These are phyloP conservation scores for Tetrax tetrax DNA, from an alignment of 2,113 vertebrate genomes.

Conservation along the genomic window DNA sequence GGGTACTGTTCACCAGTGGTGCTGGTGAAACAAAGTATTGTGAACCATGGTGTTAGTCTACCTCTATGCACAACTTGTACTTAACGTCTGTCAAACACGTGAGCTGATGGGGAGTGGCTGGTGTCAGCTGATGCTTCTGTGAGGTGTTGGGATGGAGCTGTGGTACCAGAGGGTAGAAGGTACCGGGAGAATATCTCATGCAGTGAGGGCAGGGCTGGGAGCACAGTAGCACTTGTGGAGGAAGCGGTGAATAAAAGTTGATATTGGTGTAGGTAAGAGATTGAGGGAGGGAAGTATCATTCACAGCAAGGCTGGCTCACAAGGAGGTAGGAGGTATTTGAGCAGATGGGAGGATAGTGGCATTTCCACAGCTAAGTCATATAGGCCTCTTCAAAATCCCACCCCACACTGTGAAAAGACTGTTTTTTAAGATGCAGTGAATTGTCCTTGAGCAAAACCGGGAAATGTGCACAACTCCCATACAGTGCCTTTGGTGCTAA, in stretches of 20 bases:
- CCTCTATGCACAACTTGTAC: not conserved
- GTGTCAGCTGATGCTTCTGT: not conserved
- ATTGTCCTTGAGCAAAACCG: not conserved
- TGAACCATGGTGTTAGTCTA: not conserved
- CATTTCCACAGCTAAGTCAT: slow-evolving; percentile 66
- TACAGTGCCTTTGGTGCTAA: not conserved
- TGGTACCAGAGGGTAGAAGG: not conserved
- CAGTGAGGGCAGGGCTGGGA: not conserved
- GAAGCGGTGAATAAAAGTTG: not conserved
- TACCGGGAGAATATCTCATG: not conserved
- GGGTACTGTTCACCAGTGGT: not conserved
- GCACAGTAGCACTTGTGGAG: not conserved
- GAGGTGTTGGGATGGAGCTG: not conserved
- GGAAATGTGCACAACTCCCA: not conserved
- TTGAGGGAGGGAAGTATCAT: not conserved
- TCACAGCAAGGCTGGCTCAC: slow-evolving; percentile 43
- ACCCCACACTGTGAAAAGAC: not conserved
- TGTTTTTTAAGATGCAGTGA: slow-evolving; percentile 20
- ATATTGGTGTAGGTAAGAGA: not conserved
- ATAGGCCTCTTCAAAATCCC: slow-evolving; percentile 45
- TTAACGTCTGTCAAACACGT: not conserved
- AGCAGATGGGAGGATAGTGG: slow-evolving; percentile 52
- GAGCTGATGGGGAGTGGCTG: not conserved
- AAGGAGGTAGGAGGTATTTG: slow-evolving; percentile 34
- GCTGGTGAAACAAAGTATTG: not conserved